Evolutionary conservation across 2,797 vertebrate genomes (phyloP).

Genomic region (Carcharodon carcharias): DNA sequence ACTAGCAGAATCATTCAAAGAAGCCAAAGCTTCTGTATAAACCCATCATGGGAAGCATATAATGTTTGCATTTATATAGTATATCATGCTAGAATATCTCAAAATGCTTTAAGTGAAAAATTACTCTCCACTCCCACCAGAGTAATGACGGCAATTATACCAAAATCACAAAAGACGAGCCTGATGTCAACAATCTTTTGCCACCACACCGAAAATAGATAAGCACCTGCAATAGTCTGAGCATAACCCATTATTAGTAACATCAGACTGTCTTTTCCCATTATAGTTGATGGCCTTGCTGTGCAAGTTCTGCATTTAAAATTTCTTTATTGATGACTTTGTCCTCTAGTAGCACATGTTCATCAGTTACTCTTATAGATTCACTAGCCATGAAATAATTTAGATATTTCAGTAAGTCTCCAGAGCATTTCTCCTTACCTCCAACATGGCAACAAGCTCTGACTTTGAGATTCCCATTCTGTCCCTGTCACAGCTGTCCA

Average conservation of each 20-base stretch:
- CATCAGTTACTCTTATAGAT: background rate
- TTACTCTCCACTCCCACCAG: background rate
- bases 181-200: background rate
- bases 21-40: background rate
- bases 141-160: background rate
- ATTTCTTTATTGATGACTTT: background rate
- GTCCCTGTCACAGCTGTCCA: constrained; percentile 96
- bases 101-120: background rate
- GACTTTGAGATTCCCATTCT: constrained; percentile 97
- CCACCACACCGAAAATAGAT: background rate
- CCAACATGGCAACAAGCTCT: constrained; percentile 94
- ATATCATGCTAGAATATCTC: background rate
- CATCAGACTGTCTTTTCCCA: background rate
- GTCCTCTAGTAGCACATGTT: background rate
- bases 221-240: background rate
- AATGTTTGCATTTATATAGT: background rate
- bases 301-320: background rate
- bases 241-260: background rate
- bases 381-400: background rate
- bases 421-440: constrained; percentile 61
- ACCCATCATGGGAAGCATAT: background rate
- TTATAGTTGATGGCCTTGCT: background rate
- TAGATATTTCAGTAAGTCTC: background rate
- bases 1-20: background rate
- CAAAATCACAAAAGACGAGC: background rate